Evolutionary conservation across 2,113 vertebrate genomes (phyloP), one percentile per base, ranked within the genome.

Genomic region (Gracilinanus agilis): DNA sequence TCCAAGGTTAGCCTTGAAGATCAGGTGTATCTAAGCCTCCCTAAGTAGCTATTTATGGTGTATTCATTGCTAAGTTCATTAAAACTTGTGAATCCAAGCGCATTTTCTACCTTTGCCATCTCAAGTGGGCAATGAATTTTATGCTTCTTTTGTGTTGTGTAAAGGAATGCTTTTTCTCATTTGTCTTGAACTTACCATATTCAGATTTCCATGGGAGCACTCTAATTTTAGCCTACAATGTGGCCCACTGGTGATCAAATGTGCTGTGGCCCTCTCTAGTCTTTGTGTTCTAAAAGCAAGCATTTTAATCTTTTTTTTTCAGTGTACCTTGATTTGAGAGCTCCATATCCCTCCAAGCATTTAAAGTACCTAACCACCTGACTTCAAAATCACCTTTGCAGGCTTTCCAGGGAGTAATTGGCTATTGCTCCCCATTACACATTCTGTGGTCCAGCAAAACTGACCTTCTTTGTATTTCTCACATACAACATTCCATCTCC

Each of bases 201-300:
- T 53, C 44, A 40, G 27, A 13, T 88, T 93, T 94, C 25, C 58
- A 56, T 90, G 34, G 53, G 10, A 93, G 40, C 83, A 88, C 19
- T 75, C n/a, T 75, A 19, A 75, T 93, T 58, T 53, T 90, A 53
- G 90, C 56, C 49, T 55, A 92, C 16, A 11, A 34, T 25, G 34
- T 55, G 88, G 89, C 6, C 44, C 19, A 67, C 53, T 58, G 54
- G 89, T 49, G 55, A 94, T 92, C n/a, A 88, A 90, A 44, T 67
- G 0, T 67, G 58, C 7, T 83, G n/a, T 40, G 16, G 44, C 53
- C n/a, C 27, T 24, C 27, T 88, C 53, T 54, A 49, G 25, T 53
- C 90, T 96, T 29, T 55, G 55, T 40, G 34, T 92, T 55, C 13
- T 5, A 89, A 90, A 58, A 61, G 44, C 25, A 21, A 94, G 90